Conservation (phyloP, 2,797 vertebrate genomes). For the Myripristis murdjan region DNA sequence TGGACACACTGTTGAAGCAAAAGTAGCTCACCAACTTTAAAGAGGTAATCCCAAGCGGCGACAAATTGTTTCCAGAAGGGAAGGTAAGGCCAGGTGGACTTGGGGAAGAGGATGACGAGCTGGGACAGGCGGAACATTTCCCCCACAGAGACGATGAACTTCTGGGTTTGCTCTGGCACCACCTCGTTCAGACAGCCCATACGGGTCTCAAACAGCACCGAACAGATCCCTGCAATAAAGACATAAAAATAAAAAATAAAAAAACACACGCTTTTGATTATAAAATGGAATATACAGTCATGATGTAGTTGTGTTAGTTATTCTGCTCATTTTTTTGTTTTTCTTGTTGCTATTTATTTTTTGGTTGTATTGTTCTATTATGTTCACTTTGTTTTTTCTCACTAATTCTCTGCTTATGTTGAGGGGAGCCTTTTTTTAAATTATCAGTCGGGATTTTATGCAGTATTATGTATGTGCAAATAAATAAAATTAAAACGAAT, state of each 20-base stretch:
- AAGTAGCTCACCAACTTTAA: conserved; percentile 80
- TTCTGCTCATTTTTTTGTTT: too few species aligned
- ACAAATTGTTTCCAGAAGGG: conserved; percentile 85
- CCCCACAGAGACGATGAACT: conserved; percentile 87
- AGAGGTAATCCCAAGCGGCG: conserved; percentile 84
- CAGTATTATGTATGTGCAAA: too few species aligned
- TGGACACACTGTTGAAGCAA: neutral
- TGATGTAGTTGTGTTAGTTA: too few species aligned
- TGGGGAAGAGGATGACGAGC: conserved; percentile 82
- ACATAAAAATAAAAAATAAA: too few species aligned
- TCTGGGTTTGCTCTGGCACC: conserved; percentile 83
- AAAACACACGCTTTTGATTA: too few species aligned
- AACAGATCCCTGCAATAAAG: conserved; percentile 78
- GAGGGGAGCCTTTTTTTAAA: too few species aligned
- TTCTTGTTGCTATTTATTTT: too few species aligned
- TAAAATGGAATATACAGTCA: neutral
- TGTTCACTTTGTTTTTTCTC: too few species aligned
- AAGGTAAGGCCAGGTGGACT: conserved; percentile 81
- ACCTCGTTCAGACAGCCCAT: conserved; percentile 85
- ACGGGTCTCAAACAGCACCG: conserved; percentile 85
- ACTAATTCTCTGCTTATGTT: too few species aligned
- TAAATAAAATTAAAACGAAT: too few species aligned
- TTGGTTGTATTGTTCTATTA: too few species aligned
- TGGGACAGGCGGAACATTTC: conserved; percentile 85
- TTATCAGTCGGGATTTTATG: too few species aligned